phyloP scores from a whole-genome alignment of 1,140 invertebrate species.

The Ladona fulva region DNA sequence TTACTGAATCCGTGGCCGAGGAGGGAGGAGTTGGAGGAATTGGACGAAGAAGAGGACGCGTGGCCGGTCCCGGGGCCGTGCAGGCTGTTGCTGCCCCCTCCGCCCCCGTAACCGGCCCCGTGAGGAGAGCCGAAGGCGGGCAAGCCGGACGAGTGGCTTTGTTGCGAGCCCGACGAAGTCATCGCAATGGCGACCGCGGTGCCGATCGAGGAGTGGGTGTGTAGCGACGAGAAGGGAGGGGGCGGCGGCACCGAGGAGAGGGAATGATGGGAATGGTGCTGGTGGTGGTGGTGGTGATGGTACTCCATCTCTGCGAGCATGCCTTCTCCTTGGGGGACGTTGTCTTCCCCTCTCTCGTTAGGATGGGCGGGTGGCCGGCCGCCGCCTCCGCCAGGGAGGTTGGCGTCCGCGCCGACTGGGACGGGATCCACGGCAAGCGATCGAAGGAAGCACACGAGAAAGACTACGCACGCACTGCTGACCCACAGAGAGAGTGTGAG shows the following conservation, averaged over 20 bases:
- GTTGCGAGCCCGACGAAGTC: background rate
- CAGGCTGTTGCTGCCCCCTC: background rate
- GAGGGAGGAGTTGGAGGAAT: conserved; percentile 15
- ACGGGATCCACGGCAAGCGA: background rate
- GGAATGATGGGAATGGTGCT: conserved; percentile 28
- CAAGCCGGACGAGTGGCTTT: conserved; percentile 12
- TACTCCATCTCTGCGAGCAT: conserved; percentile 43
- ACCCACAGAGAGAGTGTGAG: background rate
- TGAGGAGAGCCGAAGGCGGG: background rate
- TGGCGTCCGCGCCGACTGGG: background rate
- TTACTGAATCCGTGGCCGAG: conserved; percentile 36
- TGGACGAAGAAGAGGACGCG: background rate
- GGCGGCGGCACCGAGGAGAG: background rate
- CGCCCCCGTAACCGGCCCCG: background rate
- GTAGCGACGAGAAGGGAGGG: background rate
- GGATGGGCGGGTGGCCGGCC: background rate
- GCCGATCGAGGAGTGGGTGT: conserved; percentile 34
- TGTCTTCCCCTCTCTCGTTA: background rate
- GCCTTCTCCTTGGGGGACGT: background rate
- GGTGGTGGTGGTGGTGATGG: conserved; percentile 43
- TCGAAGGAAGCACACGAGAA: background rate
- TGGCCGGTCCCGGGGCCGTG: conserved; percentile 12
- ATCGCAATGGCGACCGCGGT: background rate
- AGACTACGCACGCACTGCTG: background rate
- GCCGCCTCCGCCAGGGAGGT: background rate